Percentiles rank a stretch among this genome's conserved stretches.
Conservation (phyloP, 2,113 vertebrate species). For the Talpa occidentalis region DNA sequence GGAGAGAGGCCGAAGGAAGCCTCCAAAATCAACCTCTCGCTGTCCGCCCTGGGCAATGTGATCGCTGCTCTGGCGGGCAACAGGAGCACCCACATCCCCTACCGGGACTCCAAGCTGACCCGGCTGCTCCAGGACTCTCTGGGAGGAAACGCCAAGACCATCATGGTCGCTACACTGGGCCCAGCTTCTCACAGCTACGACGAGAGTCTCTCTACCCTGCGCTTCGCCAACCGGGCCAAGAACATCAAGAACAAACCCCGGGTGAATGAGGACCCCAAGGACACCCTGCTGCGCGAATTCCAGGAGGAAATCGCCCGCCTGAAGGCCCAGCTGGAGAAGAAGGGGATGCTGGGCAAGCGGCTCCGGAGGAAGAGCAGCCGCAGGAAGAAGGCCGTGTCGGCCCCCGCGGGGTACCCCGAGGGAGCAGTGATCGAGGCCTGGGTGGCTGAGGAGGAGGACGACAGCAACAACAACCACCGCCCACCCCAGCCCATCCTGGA, state of each 20-base stretch:
- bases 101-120: conserved; percentile 98
- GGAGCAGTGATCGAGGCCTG: conserved; percentile 72
- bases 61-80: conserved; percentile 96
- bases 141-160: conserved; percentile 96
- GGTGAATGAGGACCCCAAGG: conserved; percentile 98
- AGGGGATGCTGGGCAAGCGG: conserved; percentile 90
- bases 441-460: conserved; percentile 85
- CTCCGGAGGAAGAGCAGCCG: conserved; percentile 91
- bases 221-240: conserved; percentile 97
- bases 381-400: conserved; percentile 83
- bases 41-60: conserved; percentile 96
- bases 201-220: conserved; percentile 94
- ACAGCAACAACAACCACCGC: conserved; percentile 78
- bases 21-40: conserved; percentile 97
- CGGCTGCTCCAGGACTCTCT: conserved; percentile 97
- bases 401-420: conserved; percentile 78
- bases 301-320: conserved; percentile 96
- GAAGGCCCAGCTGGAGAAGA: conserved; percentile 95
- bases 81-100: conserved; percentile 95
- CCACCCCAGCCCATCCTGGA: conserved; percentile 79
- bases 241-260: conserved; percentile 98
- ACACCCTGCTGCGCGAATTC: conserved; percentile 95
- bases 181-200: conserved; percentile 94
- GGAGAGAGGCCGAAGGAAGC: conserved; percentile 95
- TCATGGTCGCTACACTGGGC: conserved; percentile 97